Evolutionary conservation across 2,888 invertebrate genomes (phyloP), one percentile per base, ranked within the genome.

Genomic region (Halictus ligatus): DNA sequence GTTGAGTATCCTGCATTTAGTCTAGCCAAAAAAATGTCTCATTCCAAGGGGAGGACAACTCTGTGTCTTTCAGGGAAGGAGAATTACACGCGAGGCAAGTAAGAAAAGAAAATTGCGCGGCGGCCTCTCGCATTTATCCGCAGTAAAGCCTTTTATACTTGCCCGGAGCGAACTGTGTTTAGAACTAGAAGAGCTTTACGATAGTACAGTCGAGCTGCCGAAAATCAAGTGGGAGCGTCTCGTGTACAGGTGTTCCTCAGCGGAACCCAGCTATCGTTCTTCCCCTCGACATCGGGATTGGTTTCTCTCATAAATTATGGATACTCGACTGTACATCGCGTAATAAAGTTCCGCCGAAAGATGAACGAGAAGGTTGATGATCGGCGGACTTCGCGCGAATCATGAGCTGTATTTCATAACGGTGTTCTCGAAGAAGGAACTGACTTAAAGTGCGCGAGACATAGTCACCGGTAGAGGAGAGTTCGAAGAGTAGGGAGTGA

Each of bases 321-420:
- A 86, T 69, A 64, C n/a, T 10, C 40, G 13, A 76, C 75, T 64
- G 80, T 85, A 54, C 75, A 75, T 81, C 40, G 60, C 46, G 74
- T 75, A 71, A 82, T 80, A 80, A 88, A 78, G 67, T 72, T 82
- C 54, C n/a, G 75, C 75, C 72, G 40, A 73, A 80, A 75, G 73
- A 81, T 54, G 72, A 74, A 78, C 71, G 75, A 58, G 81, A 71
- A 54, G 78, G 75, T 84, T 83, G 84, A 84, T 80, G 90, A 90
- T 90, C 83, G 75, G 81, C 80, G 82, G 86, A 76, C 64, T 77
- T 84, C 77, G 81, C 84, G 64, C 48, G 75, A 80, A 75, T 40
- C 54, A 80, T 73, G 78, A 76, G 78, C 82, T 84, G 82, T 84
- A 86, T 90, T 88, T 91, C 90, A 89, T 86, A 90, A 85, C 89